A percentile compares a stretch with the other conserved stretches of the same genome.
Evolutionary conservation across 2,113 vertebrate genomes (phyloP).

Genomic region (Rhinopomastus cyanomelas): DNA sequence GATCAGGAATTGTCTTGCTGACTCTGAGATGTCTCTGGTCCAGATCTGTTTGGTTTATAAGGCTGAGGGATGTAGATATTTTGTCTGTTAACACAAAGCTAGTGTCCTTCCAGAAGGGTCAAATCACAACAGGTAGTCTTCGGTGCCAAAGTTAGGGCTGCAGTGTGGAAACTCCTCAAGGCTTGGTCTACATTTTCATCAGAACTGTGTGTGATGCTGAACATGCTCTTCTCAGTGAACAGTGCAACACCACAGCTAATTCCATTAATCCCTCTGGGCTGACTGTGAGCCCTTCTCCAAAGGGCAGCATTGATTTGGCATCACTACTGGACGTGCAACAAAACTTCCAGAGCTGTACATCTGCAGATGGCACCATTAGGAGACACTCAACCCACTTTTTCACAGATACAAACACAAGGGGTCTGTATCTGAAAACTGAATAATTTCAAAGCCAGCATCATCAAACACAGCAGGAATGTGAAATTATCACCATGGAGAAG

Average conservation of each 20-base stretch:
- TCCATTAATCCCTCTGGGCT: not conserved
- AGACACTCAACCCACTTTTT: not conserved
- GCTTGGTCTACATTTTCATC: not conserved
- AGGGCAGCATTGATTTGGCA: not conserved
- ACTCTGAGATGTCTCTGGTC: not conserved
- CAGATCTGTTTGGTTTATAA: not conserved
- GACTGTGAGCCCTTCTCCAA: not conserved
- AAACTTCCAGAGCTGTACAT: not conserved
- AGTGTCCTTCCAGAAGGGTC: not conserved
- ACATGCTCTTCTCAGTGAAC: not conserved
- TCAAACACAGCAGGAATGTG: not conserved
- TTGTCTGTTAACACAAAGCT: not conserved
- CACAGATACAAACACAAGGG: not conserved
- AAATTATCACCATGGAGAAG: constrained; percentile 37
- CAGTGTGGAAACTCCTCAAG: not conserved
- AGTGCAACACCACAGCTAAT: not conserved
- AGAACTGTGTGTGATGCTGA: not conserved
- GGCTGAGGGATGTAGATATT: not conserved
- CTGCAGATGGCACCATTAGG: not conserved
- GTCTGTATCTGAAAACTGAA: not conserved
- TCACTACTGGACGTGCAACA: fast-evolving
- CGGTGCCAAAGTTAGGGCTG: not conserved
- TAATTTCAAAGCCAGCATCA: not conserved
- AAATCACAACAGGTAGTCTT: not conserved
- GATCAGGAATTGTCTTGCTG: not conserved